Conservation (phyloP, 2,113 vertebrate genomes). For the Pelusios castaneus region DNA sequence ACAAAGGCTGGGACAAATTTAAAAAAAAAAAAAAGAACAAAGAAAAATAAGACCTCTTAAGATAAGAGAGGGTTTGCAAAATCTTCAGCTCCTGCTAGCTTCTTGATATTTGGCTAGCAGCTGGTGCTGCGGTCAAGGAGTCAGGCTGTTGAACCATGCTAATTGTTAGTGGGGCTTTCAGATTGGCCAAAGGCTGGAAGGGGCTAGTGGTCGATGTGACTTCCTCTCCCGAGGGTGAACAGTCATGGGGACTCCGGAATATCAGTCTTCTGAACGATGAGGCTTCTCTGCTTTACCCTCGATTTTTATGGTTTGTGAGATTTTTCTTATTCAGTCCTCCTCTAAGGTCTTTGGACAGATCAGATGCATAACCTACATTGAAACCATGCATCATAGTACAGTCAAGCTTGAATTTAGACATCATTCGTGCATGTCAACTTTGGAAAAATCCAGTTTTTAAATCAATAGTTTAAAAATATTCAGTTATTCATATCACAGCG, state of each 20-base stretch:
- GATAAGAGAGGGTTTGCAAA: not conserved
- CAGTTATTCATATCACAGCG: not conserved
- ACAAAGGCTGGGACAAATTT: not conserved
- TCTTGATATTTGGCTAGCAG: not conserved
- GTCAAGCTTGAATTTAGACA: not conserved
- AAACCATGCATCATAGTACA: not conserved
- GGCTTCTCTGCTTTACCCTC: not conserved
- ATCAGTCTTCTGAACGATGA: not conserved
- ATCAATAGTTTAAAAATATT: slow-evolving; percentile 11
- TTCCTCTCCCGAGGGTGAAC: not conserved
- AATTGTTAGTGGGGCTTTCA: not conserved
- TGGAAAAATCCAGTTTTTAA: not conserved
- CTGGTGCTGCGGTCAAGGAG: not conserved
- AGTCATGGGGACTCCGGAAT: not conserved
- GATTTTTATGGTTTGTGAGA: not conserved
- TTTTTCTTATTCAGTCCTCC: not conserved
- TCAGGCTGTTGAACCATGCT: not conserved
- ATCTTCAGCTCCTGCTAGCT: not conserved
- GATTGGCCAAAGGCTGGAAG: not conserved
- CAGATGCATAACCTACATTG: not conserved
- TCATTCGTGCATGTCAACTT: not conserved
- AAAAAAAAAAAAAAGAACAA: not conserved
- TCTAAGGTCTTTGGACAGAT: not conserved
- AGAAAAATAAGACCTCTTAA: not conserved
- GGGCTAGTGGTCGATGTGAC: not conserved